phyloP scores from a whole-genome alignment of 2,113 vertebrate genomes.

The Cebidichthys violaceus region DNA sequence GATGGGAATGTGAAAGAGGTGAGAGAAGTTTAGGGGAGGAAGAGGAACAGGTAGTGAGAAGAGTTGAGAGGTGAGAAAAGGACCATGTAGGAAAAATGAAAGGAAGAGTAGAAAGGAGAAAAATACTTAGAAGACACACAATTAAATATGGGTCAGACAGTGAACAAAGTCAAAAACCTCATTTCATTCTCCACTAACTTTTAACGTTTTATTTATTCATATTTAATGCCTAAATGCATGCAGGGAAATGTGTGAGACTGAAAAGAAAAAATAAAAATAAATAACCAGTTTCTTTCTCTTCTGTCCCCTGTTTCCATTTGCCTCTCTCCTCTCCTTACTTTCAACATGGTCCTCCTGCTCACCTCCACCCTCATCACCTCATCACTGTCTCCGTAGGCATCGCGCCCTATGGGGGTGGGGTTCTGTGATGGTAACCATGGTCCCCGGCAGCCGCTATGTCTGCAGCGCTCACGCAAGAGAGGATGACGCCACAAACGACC shows the following conservation, averaged over 20 bases:
- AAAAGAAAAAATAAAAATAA: neutral
- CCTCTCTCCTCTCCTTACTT: constrained; percentile 14
- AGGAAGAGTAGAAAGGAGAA: neutral
- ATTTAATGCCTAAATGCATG: constrained; percentile 23
- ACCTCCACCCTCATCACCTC: neutral
- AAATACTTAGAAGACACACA: neutral
- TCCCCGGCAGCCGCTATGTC: constrained; percentile 80
- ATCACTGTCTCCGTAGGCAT: constrained; percentile 64
- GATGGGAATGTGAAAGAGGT: neutral
- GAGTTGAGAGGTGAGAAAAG: neutral
- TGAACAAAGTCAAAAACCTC: neutral
- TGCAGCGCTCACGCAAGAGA: constrained; percentile 75
- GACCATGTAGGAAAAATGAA: neutral
- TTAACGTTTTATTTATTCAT: constrained; percentile 7
- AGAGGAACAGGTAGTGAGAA: neutral
- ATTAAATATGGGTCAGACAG: neutral
- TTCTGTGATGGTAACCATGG: constrained; percentile 85
- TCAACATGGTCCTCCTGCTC: neutral
- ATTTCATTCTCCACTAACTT: constrained; percentile 23
- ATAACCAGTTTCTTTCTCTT: constrained; percentile 30
- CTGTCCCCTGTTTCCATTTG: neutral
- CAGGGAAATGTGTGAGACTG: neutral
- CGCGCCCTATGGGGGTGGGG: constrained; percentile 75
- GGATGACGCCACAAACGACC: constrained; percentile 82
- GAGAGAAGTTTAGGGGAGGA: neutral